phyloP scores from a whole-genome alignment of 2,797 vertebrate genomes.

The Cynopterus sphinx region DNA sequence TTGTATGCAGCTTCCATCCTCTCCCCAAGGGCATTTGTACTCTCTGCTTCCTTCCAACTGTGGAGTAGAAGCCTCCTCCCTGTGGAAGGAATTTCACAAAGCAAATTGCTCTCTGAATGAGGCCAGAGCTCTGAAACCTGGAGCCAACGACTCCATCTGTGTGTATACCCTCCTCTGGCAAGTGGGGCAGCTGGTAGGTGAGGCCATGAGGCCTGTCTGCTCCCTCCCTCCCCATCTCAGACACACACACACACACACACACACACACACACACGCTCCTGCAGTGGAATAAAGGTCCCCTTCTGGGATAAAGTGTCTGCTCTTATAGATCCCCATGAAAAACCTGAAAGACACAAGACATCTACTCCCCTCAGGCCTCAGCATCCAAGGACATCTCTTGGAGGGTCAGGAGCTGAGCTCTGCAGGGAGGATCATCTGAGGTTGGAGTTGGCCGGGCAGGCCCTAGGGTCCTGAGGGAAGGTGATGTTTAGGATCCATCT shows the following conservation, averaged over 20 bases:
- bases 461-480: neutral
- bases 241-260: neutral
- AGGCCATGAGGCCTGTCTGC: neutral
- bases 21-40: neutral
- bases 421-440: accelerated
- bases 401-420: neutral
- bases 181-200: neutral
- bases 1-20: neutral
- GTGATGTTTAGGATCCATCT: neutral
- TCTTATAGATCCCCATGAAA: neutral
- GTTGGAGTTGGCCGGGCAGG: neutral
- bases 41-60: neutral
- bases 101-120: neutral
- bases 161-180: neutral
- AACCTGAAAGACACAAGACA: neutral
- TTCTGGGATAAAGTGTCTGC: neutral
- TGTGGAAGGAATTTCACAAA: neutral
- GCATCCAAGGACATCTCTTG: too few species aligned
- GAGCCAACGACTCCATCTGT: neutral
- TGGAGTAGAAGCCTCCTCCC: neutral
- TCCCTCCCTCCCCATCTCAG: too few species aligned
- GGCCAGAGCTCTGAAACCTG: neutral
- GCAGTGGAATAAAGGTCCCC: neutral
- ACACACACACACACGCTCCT: neutral
- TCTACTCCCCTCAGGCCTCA: neutral